Conservation (phyloP, 2,113 vertebrate genomes). For the Odocoileus hemionus region DNA sequence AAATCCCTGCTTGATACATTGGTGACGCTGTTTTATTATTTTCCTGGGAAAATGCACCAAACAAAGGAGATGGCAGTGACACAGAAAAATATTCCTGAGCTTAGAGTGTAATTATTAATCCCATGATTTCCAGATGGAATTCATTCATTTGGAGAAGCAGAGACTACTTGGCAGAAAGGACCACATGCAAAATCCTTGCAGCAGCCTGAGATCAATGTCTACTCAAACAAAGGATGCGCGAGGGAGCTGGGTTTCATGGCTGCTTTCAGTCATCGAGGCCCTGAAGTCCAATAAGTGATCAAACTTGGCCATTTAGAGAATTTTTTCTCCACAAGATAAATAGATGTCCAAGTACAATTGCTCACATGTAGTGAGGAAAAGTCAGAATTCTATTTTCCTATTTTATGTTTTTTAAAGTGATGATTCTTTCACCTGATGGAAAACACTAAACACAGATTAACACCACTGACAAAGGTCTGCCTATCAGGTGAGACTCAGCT, state of each 20-base stretch:
- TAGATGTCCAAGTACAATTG: neutral
- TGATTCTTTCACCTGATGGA: neutral
- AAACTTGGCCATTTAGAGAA: neutral
- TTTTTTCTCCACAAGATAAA: neutral
- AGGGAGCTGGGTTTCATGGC: rapidly evolving
- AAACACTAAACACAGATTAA: neutral
- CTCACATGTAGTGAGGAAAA: rapidly evolving
- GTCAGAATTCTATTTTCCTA: neutral
- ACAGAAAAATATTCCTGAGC: neutral
- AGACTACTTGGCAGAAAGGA: constrained; percentile 40
- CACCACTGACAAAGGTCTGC: neutral
- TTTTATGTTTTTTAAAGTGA: neutral
- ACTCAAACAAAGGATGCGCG: rapidly evolving
- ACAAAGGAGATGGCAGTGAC: neutral
- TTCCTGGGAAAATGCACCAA: constrained; percentile 8
- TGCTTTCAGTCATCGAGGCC: neutral
- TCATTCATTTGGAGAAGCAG: neutral
- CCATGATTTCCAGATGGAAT: constrained; percentile 28
- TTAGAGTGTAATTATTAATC: neutral
- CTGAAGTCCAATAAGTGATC: neutral
- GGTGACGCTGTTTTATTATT: neutral
- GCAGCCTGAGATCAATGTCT: neutral
- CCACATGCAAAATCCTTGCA: neutral
- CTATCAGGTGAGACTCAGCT: neutral
- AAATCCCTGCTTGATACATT: neutral